Base-by-base conservation (phyloP, 2,797 vertebrate genomes). In the Tolypeutes matacus region DNA sequence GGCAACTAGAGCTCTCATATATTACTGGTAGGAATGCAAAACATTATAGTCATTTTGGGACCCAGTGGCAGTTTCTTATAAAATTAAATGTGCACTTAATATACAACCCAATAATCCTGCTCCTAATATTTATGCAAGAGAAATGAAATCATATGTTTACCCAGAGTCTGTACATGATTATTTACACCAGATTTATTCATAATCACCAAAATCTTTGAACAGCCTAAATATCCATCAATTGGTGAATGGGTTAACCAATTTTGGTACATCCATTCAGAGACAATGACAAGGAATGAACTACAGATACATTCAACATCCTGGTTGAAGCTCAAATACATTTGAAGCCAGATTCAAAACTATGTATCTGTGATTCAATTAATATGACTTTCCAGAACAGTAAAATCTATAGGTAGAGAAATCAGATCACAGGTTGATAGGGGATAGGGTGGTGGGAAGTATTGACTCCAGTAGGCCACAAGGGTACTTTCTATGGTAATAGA, bases 81-180 rank as follows among this genome's bases (percentile, higher is more conserved):
- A 81, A 86, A 27, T 64, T 70, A 70, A 86, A 76, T 25, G 70
- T 34, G 58, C 2, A 86, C 29, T 86, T 86, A 76, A n/a, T 18
- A 72, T 82, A 53, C 29, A 76, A 49, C 9, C 34, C 15, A 67
- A 56, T 27, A 78, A 69, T 92, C 39, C 9, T 58, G 29, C 29
- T 78, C 29, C 65, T 73, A 20, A 11, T 46, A 83, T 92, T 89
- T 89, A 65, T 15, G 65, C 6, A 86, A 92, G 46, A 62, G 69
- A 96, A 81, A 58, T 65, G 39, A 92, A 92, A 92, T 64, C 70
- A 86, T 67, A 14, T 67, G 15, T 86, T 86, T 94, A 23, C 12
- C 8, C 23, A 42, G 69, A 31, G 42, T 53, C 86, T 83, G 17
- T 51, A 86, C 25, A 20, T 73, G 65, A 86, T 53, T 78, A 62